Evolutionary conservation across 2,888 invertebrate species (phyloP).

Genomic region (Meganola albula): DNA sequence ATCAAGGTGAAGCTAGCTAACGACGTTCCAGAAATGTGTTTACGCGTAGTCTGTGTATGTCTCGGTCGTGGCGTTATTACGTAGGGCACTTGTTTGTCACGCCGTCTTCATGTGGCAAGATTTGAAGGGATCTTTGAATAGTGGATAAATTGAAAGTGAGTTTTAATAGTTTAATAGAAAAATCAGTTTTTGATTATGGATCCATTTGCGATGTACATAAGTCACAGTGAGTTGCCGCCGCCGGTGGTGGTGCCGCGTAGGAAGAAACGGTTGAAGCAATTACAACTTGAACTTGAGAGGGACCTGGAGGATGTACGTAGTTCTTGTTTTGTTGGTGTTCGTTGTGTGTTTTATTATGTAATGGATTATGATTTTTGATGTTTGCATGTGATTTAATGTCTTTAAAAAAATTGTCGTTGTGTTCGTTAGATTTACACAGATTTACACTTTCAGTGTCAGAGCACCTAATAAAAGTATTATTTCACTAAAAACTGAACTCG

Average conservation of each 20-base stretch:
- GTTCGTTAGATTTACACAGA: no score
- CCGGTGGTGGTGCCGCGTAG: constrained; percentile 63
- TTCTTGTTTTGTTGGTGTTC: constrained; percentile 24
- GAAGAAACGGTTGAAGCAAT: constrained; percentile 66
- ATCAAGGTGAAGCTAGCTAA: constrained; percentile 73
- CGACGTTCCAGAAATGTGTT: constrained; percentile 68
- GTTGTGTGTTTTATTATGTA: no score
- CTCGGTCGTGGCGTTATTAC: constrained; percentile 43
- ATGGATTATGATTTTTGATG: constrained; percentile 23
- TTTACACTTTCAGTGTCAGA: no score
- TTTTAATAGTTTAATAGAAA: no score
- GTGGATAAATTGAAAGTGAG: constrained; percentile 32
- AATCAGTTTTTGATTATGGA: no score
- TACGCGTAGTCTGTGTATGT: constrained; percentile 44
- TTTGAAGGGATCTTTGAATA: constrained; percentile 41
- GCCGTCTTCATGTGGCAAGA: constrained; percentile 31
- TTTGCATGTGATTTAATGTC: constrained; percentile 31
- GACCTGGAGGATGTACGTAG: constrained; percentile 26
- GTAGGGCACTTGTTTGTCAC: constrained; percentile 45
- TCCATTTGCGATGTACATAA: constrained; percentile 69
- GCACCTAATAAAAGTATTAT: no score
- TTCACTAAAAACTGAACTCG: no score
- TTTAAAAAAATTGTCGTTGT: no score
- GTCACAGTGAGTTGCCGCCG: constrained; percentile 59
- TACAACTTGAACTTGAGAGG: constrained; percentile 54